phyloP scores from a whole-genome alignment of 2,797 vertebrate species.

The Potorous gilbertii region DNA sequence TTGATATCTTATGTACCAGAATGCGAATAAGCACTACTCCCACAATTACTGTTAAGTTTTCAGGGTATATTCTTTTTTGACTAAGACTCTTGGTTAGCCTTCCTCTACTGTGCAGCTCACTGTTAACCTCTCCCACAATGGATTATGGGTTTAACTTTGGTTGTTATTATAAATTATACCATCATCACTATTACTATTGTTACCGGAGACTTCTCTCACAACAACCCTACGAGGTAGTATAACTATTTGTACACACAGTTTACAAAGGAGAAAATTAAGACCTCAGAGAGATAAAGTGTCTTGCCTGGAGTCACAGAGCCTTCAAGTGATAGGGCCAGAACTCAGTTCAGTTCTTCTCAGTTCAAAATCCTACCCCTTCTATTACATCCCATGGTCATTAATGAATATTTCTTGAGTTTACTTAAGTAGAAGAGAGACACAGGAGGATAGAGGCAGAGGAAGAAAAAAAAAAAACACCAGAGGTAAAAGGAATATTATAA shows the following conservation, averaged over 20 bases:
- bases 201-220: neutral
- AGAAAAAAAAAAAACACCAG: neutral
- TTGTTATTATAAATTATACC: neutral
- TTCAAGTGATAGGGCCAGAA: neutral
- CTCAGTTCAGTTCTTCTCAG: neutral
- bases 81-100: neutral
- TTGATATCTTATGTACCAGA: neutral
- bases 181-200: neutral
- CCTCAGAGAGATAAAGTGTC: neutral
- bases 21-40: neutral
- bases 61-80: neutral
- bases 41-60: neutral
- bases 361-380: neutral
- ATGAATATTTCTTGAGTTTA: neutral
- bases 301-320: neutral
- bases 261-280: neutral
- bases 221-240: neutral
- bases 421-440: neutral
- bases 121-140: neutral
- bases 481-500: neutral
- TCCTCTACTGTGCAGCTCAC: neutral
- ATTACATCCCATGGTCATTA: neutral
- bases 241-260: neutral
- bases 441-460: neutral
- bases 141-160: neutral